Evolutionary conservation across 1,140 invertebrate species (phyloP).

Genomic region (Dendrolimus kikuchii): DNA sequence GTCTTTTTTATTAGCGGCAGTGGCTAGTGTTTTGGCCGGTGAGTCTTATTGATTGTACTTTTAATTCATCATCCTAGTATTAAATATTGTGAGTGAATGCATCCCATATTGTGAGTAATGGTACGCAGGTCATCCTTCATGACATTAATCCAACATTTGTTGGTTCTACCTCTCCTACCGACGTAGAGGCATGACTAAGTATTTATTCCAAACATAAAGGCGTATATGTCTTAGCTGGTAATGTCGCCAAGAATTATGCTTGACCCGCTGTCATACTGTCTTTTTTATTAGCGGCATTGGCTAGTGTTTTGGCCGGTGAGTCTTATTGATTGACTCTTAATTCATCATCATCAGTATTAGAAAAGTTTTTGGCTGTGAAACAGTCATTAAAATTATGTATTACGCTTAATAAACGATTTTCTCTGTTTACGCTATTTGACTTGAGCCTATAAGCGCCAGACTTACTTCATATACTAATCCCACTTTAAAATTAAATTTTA

Average conservation of each 20-base stretch:
- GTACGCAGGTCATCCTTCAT: not conserved
- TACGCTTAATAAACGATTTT: no score
- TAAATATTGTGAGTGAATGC: not conserved
- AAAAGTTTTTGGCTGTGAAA: no score
- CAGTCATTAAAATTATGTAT: no score
- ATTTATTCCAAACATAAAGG: constrained; percentile 54
- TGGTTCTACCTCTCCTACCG: no score
- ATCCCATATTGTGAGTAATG: no score
- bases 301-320: constrained; percentile 87
- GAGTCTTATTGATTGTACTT: constrained; percentile 10
- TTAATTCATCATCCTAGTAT: not conserved
- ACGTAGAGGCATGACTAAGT: no score
- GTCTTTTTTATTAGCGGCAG: constrained; percentile 88
- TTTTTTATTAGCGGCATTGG: constrained; percentile 88
- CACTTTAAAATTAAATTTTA: no score
- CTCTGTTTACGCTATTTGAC: no score
- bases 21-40: constrained; percentile 91
- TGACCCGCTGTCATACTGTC: constrained; percentile 89
- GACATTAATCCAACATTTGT: not conserved
- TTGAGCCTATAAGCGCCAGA: no score
- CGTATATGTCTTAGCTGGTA: constrained; percentile 90
- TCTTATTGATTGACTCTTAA: constrained; percentile 1
- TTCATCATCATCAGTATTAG: no score
- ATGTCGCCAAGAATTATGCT: constrained; percentile 84
- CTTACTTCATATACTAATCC: no score